These are phyloP conservation scores for Lypha dubia DNA, from an alignment of 2,888 invertebrate genomes.

Conservation along the genomic window DNA sequence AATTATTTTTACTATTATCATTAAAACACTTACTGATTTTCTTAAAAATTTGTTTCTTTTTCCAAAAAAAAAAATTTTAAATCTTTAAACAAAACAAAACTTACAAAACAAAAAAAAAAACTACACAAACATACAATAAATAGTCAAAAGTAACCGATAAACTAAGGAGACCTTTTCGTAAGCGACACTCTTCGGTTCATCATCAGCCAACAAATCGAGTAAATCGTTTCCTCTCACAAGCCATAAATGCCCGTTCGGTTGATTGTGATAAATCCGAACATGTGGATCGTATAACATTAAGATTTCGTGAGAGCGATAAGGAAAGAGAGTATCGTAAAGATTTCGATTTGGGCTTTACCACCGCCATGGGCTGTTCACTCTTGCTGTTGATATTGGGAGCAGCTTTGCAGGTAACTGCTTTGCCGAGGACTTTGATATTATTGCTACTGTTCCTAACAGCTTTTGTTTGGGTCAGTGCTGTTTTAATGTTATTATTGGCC, in stretches of 20 bases:
- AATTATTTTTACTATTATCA: slow-evolving; percentile 7
- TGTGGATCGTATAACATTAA: slow-evolving; percentile 92
- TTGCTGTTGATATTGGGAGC: slow-evolving; percentile 90
- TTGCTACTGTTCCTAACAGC: slow-evolving; percentile 93
- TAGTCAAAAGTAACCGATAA: slow-evolving; percentile 94
- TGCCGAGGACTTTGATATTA: slow-evolving; percentile 93
- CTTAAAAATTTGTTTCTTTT: slow-evolving; percentile 44
- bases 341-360: slow-evolving; percentile 93
- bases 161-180: slow-evolving; percentile 93
- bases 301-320: slow-evolving; percentile 92
- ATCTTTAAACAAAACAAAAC: no score
- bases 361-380: slow-evolving; percentile 90
- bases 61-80: slow-evolving; percentile 43
- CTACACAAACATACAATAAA: slow-evolving; percentile 37
- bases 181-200: slow-evolving; percentile 93
- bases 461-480: slow-evolving; percentile 95
- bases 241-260: slow-evolving; percentile 94
- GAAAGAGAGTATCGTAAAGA: slow-evolving; percentile 95
- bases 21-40: slow-evolving; percentile 25
- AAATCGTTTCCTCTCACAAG: slow-evolving; percentile 95
- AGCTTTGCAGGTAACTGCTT: slow-evolving; percentile 89
- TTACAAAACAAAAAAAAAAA: slow-evolving; percentile 19
- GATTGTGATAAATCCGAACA: slow-evolving; percentile 95
- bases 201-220: slow-evolving; percentile 95
- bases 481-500: slow-evolving; percentile 92